Evolutionary conservation across 2,888 invertebrate genomes (phyloP).

Genomic region (Andrena bucephala): DNA sequence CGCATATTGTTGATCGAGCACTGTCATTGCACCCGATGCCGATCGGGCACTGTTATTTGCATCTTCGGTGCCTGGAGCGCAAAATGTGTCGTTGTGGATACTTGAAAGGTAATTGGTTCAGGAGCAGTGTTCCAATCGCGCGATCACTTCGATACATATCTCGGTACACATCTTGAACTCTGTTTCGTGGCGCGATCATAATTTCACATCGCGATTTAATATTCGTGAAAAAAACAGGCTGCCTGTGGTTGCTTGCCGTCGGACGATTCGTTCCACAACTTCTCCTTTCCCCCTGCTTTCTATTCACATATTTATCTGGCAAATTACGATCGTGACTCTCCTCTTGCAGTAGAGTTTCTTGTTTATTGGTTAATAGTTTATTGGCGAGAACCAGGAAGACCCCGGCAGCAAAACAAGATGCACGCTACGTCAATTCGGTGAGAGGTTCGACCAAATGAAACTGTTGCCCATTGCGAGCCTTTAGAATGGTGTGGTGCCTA

Average conservation of each 20-base stretch:
- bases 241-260: conserved; percentile 39
- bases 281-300: conserved; percentile 38
- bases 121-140: conserved; percentile 64
- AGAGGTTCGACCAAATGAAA: conserved; percentile 45
- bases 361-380: conserved; percentile 10
- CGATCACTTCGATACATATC: conserved; percentile 64
- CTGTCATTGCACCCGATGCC: conserved; percentile 42
- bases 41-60: conserved; percentile 56
- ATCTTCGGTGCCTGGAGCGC: conserved; percentile 59
- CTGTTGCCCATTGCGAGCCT: conserved; percentile 8
- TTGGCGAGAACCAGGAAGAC: background rate
- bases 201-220: conserved; percentile 64
- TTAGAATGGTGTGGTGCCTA: conserved; percentile 39
- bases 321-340: conserved; percentile 51
- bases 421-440: conserved; percentile 1
- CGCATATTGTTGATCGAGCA: conserved; percentile 21
- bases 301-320: conserved; percentile 64
- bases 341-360: conserved; percentile 3
- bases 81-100: conserved; percentile 60
- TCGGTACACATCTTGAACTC: conserved; percentile 63
- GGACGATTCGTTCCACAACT: conserved; percentile 33
- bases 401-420: background rate
- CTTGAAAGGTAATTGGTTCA: conserved; percentile 70
- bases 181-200: conserved; percentile 45
- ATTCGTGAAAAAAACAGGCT: conserved; percentile 65